Evolutionary conservation across 1,140 invertebrate species (phyloP).

Genomic region (Anoplolepis gracilipes): DNA sequence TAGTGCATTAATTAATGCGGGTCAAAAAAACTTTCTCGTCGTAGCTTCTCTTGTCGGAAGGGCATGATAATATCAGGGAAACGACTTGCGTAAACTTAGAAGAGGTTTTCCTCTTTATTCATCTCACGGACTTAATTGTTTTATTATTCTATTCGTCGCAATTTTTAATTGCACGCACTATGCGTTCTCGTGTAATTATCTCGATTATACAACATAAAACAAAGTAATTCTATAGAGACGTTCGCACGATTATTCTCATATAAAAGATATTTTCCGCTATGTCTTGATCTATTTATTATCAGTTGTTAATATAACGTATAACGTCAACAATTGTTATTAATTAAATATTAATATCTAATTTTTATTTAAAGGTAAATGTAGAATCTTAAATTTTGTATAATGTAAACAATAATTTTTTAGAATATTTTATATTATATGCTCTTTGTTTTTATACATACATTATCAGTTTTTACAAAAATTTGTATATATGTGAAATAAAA

Average conservation of each 20-base stretch:
- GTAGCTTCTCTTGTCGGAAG: conserved; percentile 36
- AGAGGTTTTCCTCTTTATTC: conserved; percentile 29
- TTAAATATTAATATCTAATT: too few relatives aligned
- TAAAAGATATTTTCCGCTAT: conserved; percentile 16
- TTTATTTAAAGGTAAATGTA: too few relatives aligned
- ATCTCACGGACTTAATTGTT: conserved; percentile 33
- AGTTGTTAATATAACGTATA: not conserved
- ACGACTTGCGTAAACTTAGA: conserved; percentile 28
- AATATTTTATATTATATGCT: not conserved
- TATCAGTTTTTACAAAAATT: not conserved
- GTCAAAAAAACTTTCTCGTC: conserved; percentile 51
- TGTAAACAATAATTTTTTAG: not conserved
- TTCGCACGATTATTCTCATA: conserved; percentile 9
- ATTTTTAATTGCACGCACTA: conserved; percentile 44
- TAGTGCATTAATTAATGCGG: conserved; percentile 13
- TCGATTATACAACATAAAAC: conserved; percentile 30
- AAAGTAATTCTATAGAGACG: not conserved
- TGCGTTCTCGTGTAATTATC: conserved; percentile 40
- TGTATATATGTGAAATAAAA: not conserved
- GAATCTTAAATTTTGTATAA: too few relatives aligned
- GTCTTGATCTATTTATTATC: not conserved
- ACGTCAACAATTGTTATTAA: not conserved
- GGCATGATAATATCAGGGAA: conserved; percentile 53
- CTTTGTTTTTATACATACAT: not conserved
- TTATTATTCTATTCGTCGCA: conserved; percentile 9